phyloP scores from a whole-genome alignment of 2,888 invertebrate genomes.

The Cryptosula pallasiana region DNA sequence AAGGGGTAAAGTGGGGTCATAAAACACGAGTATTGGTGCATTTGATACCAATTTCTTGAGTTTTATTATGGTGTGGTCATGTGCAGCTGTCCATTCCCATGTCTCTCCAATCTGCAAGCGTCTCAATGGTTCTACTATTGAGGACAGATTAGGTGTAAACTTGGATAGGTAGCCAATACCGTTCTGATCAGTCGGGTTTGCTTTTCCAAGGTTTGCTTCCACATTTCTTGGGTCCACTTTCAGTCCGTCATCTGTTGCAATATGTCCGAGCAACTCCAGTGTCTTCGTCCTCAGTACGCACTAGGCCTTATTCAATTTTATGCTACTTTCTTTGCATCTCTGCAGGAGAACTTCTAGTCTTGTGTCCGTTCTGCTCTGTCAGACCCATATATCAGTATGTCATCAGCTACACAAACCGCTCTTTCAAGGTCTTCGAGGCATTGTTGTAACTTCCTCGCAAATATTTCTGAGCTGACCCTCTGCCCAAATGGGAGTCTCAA shows the following conservation, averaged over 20 bases:
- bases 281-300: background rate
- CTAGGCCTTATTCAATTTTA: conserved; percentile 25
- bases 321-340: conserved; percentile 25
- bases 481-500: conserved; percentile 29
- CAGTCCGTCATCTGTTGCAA: too few species aligned
- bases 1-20: conserved; percentile 26
- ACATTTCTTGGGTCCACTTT: background rate
- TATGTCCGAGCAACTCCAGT: too few species aligned
- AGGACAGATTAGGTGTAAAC: background rate
- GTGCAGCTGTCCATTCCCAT: conserved; percentile 14
- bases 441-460: conserved; percentile 30
- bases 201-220: conserved; percentile 28
- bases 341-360: conserved; percentile 18
- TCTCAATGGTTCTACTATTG: background rate
- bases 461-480: conserved; percentile 32
- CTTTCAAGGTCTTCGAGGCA: conserved; percentile 26
- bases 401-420: conserved; percentile 25
- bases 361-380: too few species aligned
- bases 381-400: too few species aligned
- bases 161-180: background rate
- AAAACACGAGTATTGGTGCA: conserved; percentile 30
- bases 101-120: too few species aligned
- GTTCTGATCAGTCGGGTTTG: conserved; percentile 27
- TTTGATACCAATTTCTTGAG: conserved; percentile 29
- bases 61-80: conserved; percentile 28